Conservation (phyloP, 2,113 vertebrate genomes). For the Scomber colias region DNA sequence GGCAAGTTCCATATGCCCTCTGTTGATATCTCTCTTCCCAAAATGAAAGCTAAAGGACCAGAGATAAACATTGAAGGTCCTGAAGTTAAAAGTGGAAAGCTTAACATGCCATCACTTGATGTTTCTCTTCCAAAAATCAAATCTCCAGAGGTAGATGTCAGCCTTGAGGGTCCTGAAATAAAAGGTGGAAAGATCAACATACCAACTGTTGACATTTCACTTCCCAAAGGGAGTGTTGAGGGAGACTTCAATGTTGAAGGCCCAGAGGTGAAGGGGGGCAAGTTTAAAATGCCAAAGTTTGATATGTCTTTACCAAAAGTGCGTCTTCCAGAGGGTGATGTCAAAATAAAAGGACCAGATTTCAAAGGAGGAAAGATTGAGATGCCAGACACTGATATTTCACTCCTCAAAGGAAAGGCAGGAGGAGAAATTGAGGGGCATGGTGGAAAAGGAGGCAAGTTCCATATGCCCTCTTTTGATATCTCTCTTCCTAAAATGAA, state of each 20-base stretch:
- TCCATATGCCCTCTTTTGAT: constrained; percentile 63
- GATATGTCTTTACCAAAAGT: constrained; percentile 62
- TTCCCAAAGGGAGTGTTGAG: constrained; percentile 39
- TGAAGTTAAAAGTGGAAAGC: constrained; percentile 45
- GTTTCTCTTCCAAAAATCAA: constrained; percentile 36
- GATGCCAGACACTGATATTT: constrained; percentile 16
- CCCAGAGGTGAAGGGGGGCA: constrained; percentile 28
- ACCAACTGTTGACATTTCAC: constrained; percentile 63
- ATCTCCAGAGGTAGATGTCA: constrained; percentile 31
- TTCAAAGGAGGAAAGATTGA: background rate
- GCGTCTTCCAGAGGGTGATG: constrained; percentile 32
- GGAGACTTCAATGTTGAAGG: constrained; percentile 15
- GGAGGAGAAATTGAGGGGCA: background rate
- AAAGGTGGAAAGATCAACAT: constrained; percentile 55
- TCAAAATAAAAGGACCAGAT: constrained; percentile 35
- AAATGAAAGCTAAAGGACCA: constrained; percentile 48
- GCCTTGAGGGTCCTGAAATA: constrained; percentile 1
- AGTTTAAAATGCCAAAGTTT: constrained; percentile 53
- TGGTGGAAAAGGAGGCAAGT: constrained; percentile 62
- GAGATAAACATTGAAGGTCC: constrained; percentile 43
- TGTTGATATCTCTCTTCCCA: constrained; percentile 61
- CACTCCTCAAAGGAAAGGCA: background rate
- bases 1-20: constrained; percentile 62
- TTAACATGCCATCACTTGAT: constrained; percentile 45
- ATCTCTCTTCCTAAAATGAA: constrained; percentile 66